Evolutionary conservation across 2,888 invertebrate genomes (phyloP), one percentile per base, ranked within the genome.

Genomic region (Pseudeuparius sepicola): DNA sequence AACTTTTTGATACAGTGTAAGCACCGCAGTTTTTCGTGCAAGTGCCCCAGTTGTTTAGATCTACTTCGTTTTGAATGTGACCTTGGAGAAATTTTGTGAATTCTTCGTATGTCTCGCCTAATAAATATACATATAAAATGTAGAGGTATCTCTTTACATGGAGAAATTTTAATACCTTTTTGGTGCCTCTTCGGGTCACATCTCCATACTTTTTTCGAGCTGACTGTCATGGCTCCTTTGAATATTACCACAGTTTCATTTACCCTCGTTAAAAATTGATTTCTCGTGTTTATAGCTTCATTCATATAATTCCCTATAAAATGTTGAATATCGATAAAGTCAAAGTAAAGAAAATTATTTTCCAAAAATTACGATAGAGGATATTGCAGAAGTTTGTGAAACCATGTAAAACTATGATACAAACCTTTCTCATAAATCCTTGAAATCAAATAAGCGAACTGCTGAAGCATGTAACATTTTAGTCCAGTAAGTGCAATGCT

Each of bases 1-100:
- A 37, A 14, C 36, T 46, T 11, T 24, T 38, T n/a, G 42, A 40
- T 3, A 23, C 20, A 3, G 38, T 16, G 36, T 49, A 50, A 4
- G 31, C 29, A 3, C n/a, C 40, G 14, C 51, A 51, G 55, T 1
- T 75, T 66, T 15, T 69, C 65, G 62, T 84, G 57, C 87, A 87
- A 0, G 78, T 75, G 2, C 66, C 63, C 3, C 73, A 71, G 0
- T 59, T 42, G 57, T 84, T 85, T 66, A 87, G 64, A 56, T 86
- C 83, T 11, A 81, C 83, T 54, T 87, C 87, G 58, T 88, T 87
- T 52, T 83, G 80, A 31, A 88, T 66, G 59, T 78, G 84, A n/a
- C 86, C 85, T 63, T 86, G 83, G 11, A 87, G 66, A 0, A 87
- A 62, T 15, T 78, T 71, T 2, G 81, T 85, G 31, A 87, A 66